Conservation (phyloP, 2,113 vertebrate species). For the Butorides virescens region DNA sequence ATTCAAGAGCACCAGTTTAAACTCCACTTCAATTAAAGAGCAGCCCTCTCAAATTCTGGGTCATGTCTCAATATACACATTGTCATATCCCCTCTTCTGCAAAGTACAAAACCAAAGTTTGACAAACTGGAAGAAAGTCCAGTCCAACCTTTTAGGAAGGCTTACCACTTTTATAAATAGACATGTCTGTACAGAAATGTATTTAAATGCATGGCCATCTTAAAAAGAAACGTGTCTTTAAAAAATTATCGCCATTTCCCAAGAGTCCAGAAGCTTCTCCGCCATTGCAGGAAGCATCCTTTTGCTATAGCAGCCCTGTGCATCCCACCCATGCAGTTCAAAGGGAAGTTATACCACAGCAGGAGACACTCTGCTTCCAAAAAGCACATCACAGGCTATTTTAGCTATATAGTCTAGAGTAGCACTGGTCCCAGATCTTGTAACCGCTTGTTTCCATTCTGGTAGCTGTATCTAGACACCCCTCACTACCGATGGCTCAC, state of each 20-base stretch:
- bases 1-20: not conserved
- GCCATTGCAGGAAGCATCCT: not conserved
- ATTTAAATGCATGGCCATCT: not conserved
- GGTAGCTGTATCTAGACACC: not conserved
- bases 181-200: not conserved
- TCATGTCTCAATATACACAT: not conserved
- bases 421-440: not conserved
- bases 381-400: not conserved
- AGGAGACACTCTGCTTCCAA: not conserved
- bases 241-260: not conserved
- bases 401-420: not conserved
- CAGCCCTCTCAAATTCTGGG: not conserved
- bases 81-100: not conserved
- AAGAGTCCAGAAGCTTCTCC: not conserved
- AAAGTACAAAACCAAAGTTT: not conserved
- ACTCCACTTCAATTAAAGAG: not conserved
- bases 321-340: not conserved
- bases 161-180: constrained; percentile 2
- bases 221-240: not conserved
- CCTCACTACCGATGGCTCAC: not conserved
- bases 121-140: not conserved
- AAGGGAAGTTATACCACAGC: not conserved
- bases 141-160: not conserved
- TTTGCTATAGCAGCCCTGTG: not conserved
- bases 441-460: not conserved